Evolutionary conservation across 2,113 vertebrate species (phyloP).

Genomic region (Pardalotus punctatus): DNA sequence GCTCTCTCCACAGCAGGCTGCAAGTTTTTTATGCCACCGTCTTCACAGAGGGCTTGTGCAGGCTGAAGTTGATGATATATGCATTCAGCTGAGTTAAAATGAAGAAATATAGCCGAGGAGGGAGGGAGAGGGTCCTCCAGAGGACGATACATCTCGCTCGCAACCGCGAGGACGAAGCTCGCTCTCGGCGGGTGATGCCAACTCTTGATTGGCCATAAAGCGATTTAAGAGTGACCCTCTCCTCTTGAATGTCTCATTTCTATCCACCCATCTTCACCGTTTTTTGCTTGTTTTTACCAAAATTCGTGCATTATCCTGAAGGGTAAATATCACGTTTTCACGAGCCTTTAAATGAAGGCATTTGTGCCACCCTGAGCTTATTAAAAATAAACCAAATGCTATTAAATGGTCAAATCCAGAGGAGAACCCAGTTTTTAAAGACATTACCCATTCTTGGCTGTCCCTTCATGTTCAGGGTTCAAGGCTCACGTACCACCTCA

Average conservation of each 20-base stretch:
- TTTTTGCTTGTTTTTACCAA: not conserved
- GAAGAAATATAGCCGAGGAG: slow-evolving; percentile 10
- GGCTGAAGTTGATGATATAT: not conserved
- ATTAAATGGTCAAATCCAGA: not conserved
- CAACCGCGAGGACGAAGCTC: not conserved
- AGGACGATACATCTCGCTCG: not conserved
- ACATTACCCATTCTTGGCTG: not conserved
- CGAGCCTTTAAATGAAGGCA: not conserved
- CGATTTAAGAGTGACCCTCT: not conserved
- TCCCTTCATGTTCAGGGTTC: not conserved
- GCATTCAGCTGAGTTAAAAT: not conserved
- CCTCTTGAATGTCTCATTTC: not conserved
- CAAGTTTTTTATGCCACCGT: not conserved
- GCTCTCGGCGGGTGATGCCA: rapidly evolving
- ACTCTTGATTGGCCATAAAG: not conserved
- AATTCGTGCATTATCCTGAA: not conserved
- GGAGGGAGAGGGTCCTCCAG: not conserved
- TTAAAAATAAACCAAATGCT: not conserved
- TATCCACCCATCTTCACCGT: too few species aligned
- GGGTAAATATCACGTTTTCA: not conserved
- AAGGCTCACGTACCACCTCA: not conserved
- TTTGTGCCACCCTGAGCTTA: not conserved
- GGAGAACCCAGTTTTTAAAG: not conserved
- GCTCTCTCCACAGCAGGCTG: rapidly evolving
- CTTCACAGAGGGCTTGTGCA: not conserved